Evolutionary conservation across 2,888 invertebrate species (phyloP), one percentile per base, ranked within the genome.

Genomic region (Clepsis dumicolana): DNA sequence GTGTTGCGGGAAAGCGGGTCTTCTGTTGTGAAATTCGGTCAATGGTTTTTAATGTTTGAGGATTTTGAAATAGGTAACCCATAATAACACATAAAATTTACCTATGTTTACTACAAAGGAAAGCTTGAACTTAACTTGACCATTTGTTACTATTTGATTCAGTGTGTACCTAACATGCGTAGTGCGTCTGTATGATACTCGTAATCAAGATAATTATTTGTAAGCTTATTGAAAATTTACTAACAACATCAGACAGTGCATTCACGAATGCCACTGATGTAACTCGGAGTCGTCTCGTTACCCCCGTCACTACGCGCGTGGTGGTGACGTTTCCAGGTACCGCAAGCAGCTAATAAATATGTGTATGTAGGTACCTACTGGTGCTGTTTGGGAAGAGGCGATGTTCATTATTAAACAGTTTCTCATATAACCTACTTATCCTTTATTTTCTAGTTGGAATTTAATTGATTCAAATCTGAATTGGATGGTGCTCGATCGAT

Each of bases 251-350:
- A 29, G 18, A 27, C 54, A 29, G 12, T 54, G 29, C 4, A 18
- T 32, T 21, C 29, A 8, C 4, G 12, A 54, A 32, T 32, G 16
- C 4, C 18, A 18, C 29, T 32, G 32, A 54, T 54, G 32, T 48
- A 21, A 48, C 12, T 18, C 21, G 21, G 5, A 32, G 32, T 18
- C 16, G 16, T 27, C 18, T 18, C 12, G 29, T 29, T 29, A 54
- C 54, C 54, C 29, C 12, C 29, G 29, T 54, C 29, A 29, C 29
- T 27, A 27, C 14, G 27, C 16, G 54, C 18, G 18, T 54, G 54
- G 54, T 4, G 18, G 18, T 54, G 54, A 54, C 54, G 54, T 54
- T 18, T 18, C 54, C 54, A 54, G 27, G 54, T 27, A 54, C 29
- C 29, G 12, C 54, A 16, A 29, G 29, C 24, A 12, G 54, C 54